Evolutionary conservation across 2,113 vertebrate genomes (phyloP).

Genomic region (Hippocampus zosterae): DNA sequence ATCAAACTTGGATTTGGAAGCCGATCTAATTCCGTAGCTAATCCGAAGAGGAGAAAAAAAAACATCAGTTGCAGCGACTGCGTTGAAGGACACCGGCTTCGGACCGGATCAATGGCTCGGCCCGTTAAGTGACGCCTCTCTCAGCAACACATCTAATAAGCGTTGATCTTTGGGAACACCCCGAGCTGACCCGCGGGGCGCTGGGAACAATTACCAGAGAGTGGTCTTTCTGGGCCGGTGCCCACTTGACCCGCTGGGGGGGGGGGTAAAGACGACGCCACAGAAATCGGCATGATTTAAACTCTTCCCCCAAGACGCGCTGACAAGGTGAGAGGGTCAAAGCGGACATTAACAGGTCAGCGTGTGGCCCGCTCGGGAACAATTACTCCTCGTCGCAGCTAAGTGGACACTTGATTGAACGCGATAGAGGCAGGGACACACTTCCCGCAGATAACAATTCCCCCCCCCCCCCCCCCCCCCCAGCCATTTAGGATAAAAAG

Average conservation of each 20-base stretch:
- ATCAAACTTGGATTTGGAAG: not conserved
- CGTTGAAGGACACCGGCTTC: conserved; percentile 9
- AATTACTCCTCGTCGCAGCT: conserved; percentile 99
- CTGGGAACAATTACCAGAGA: conserved; percentile 73
- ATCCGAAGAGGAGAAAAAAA: not conserved
- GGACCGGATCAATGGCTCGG: conserved; percentile 56
- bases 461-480: conserved; percentile 76
- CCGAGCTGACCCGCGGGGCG: conserved; percentile 61
- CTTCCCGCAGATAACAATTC: conserved; percentile 99
- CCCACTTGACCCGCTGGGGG: conserved; percentile 84
- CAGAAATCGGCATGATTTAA: conserved; percentile 85
- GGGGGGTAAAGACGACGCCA: conserved; percentile 55
- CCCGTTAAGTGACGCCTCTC: conserved; percentile 57
- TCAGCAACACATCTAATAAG: conserved; percentile 55
- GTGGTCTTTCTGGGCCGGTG: conserved; percentile 76
- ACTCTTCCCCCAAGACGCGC: conserved; percentile 90
- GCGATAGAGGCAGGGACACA: conserved; percentile 94
- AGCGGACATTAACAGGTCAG: conserved; percentile 98
- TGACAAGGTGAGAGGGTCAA: conserved; percentile 98
- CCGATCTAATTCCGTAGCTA: too few relatives aligned
- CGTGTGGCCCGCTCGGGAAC: conserved; percentile 97
- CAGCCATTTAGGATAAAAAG: conserved; percentile 99
- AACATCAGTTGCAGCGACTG: not conserved
- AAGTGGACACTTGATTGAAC: conserved; percentile 99
- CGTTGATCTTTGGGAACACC: conserved; percentile 53